Percentiles rank a stretch among this genome's conserved stretches.
phyloP scores from a whole-genome alignment of 2,888 invertebrate species.

The Conistra vaccinii region DNA sequence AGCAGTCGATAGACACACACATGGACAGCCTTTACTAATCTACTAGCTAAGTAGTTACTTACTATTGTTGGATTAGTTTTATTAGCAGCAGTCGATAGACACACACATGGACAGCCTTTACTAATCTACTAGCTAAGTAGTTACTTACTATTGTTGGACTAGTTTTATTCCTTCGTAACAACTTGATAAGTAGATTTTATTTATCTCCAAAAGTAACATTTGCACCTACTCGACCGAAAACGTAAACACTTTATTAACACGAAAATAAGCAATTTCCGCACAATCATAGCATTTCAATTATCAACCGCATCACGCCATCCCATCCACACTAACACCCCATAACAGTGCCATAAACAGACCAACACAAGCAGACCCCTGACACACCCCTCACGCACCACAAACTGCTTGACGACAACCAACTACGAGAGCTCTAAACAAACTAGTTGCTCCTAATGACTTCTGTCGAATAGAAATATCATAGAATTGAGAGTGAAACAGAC shows the following conservation, averaged over 20 bases:
- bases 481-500: slow-evolving; percentile 77
- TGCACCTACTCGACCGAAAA: slow-evolving; percentile 26
- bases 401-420: slow-evolving; percentile 50
- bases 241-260: slow-evolving; percentile 60
- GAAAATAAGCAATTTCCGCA: slow-evolving; percentile 66
- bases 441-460: slow-evolving; percentile 72
- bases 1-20: no score
- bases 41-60: no score
- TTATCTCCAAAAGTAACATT: slow-evolving; percentile 41
- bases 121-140: no score
- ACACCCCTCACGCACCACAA: slow-evolving; percentile 50
- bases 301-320: slow-evolving; percentile 56
- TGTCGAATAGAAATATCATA: slow-evolving; percentile 69
- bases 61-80: no score
- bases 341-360: slow-evolving; percentile 49
- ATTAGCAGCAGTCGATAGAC: no score
- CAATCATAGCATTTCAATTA: slow-evolving; percentile 68
- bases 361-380: slow-evolving; percentile 35
- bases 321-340: slow-evolving; percentile 53
- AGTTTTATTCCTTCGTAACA: neutral
- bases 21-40: neutral
- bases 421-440: slow-evolving; percentile 46
- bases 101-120: neutral
- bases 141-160: no score
- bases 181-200: neutral